These are phyloP conservation scores for Agonum fuliginosum DNA, from an alignment of 2,888 invertebrate species.

Conservation along the genomic window DNA sequence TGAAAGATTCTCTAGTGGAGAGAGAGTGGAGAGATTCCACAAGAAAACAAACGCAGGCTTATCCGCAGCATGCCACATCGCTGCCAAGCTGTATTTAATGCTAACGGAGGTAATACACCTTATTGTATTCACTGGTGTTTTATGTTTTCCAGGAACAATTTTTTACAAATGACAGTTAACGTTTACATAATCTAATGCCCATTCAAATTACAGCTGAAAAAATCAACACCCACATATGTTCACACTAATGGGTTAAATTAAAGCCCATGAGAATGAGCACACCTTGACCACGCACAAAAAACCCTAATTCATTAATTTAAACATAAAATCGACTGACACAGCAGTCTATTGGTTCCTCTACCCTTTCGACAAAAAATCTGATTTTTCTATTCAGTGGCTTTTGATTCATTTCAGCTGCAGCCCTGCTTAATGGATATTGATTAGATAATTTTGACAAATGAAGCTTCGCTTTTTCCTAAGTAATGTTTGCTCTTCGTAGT, in stretches of 20 bases:
- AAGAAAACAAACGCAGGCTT: too few species aligned
- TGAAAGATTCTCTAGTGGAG: too few species aligned
- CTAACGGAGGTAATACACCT: too few species aligned
- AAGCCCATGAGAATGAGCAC: background rate
- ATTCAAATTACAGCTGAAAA: constrained; percentile 25
- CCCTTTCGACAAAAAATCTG: constrained; percentile 43
- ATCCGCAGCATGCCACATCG: too few species aligned
- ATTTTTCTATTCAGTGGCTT: constrained; percentile 37
- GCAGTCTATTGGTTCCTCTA: background rate
- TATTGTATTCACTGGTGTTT: too few species aligned
- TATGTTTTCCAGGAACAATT: too few species aligned
- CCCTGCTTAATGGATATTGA: constrained; percentile 7
- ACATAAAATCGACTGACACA: constrained; percentile 15
- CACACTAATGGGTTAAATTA: background rate
- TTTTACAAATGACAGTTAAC: too few species aligned
- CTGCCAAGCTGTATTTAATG: too few species aligned
- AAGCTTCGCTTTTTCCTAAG: background rate
- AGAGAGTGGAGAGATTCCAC: too few species aligned
- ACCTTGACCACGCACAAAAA: constrained; percentile 15
- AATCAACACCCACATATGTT: constrained; percentile 31
- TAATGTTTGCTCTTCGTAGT: too few species aligned
- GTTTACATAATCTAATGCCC: background rate
- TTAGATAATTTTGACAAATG: constrained; percentile 14
- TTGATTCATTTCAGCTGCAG: constrained; percentile 39
- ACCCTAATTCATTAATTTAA: constrained; percentile 12